Conservation (phyloP, 2,888 invertebrate genomes). For the Hanleya hanleyi region DNA sequence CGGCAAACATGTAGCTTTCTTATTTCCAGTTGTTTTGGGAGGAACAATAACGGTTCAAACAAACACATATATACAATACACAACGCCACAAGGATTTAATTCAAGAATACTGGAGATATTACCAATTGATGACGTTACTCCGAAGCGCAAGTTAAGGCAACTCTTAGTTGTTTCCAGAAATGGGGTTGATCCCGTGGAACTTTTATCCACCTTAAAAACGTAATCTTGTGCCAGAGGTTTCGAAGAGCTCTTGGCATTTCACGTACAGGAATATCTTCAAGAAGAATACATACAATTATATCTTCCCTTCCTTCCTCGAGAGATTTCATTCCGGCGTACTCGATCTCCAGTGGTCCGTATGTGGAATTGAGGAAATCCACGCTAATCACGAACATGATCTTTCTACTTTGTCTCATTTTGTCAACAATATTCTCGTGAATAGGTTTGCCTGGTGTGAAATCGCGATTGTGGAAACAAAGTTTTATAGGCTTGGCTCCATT, state of each 20-base stretch:
- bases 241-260: neutral
- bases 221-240: neutral
- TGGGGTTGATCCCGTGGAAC: neutral
- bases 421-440: slow-evolving; percentile 6
- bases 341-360: neutral
- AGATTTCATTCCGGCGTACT: neutral
- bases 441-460: neutral
- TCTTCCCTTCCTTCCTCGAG: neutral
- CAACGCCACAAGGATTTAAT: no score
- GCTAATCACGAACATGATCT: neutral
- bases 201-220: neutral
- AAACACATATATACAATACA: no score
- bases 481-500: neutral
- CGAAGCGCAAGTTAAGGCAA: no score
- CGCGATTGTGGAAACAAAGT: neutral
- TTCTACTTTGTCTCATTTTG: neutral
- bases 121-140: no score
- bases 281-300: neutral
- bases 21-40: no score
- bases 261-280: slow-evolving; percentile 1
- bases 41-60: no score
- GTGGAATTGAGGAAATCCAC: neutral
- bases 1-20: no score
- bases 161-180: slow-evolving; percentile 1
- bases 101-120: no score